phyloP scores from a whole-genome alignment of 2,113 vertebrate species.

The Solenodon paradoxus region DNA sequence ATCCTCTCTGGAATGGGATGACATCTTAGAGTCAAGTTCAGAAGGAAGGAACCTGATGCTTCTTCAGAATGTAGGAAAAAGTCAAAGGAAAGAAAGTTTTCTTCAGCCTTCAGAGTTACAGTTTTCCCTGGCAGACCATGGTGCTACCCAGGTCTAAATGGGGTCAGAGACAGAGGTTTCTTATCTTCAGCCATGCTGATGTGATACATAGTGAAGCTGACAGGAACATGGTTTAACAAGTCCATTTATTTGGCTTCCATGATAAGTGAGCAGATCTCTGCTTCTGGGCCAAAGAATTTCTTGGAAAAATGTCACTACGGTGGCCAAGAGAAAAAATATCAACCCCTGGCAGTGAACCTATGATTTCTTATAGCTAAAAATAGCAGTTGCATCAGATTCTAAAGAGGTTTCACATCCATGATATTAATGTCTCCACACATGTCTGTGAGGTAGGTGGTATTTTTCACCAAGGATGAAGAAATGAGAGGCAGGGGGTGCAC shows the following conservation, averaged over 20 bases:
- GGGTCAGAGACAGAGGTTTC: constrained; percentile 21
- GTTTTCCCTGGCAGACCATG: neutral
- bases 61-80: neutral
- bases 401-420: constrained; percentile 70
- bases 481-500: constrained; percentile 4
- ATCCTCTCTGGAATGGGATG: neutral
- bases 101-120: neutral
- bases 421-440: constrained; percentile 21
- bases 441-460: constrained; percentile 32
- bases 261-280: constrained; percentile 48
- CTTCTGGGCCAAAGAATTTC: constrained; percentile 18
- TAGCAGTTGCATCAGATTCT: constrained; percentile 31
- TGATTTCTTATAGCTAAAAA: constrained; percentile 55
- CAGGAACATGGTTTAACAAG: constrained; percentile 47
- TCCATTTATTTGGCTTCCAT: constrained; percentile 38
- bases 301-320: constrained; percentile 51
- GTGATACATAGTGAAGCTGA: constrained; percentile 22
- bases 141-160: neutral
- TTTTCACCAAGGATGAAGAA: constrained; percentile 61
- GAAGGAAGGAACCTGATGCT: neutral
- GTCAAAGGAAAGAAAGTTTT: neutral
- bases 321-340: constrained; percentile 46
- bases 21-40: neutral
- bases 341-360: constrained; percentile 34
- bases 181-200: constrained; percentile 1